A percentile compares a stretch with the other conserved stretches of the same genome.
Evolutionary conservation across 2,113 vertebrate genomes (phyloP).

Genomic region (Notarius lentiginosus): DNA sequence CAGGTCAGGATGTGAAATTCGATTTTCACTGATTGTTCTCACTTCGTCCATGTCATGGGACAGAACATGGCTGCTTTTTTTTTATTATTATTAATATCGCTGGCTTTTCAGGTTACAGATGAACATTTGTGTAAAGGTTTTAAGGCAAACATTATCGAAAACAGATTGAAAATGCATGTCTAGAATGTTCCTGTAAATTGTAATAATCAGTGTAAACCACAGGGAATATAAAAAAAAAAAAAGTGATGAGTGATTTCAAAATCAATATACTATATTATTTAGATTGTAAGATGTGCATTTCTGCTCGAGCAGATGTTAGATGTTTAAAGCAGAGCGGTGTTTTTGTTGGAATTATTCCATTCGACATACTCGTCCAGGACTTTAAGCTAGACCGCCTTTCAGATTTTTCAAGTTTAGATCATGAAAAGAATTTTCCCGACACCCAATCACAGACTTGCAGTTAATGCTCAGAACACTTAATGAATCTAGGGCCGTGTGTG

Average conservation of each 20-base stretch:
- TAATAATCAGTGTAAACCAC: not conserved
- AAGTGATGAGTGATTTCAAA: not conserved
- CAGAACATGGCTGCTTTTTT: not conserved
- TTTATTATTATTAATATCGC: not conserved
- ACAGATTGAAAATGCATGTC: not conserved
- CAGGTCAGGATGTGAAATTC: conserved; percentile 22
- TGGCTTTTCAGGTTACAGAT: not conserved
- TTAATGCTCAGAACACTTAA: too few relatives aligned
- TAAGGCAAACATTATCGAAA: not conserved
- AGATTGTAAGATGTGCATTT: not conserved
- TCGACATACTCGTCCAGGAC: not conserved
- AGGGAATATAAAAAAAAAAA: not conserved
- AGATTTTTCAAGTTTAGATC: too few relatives aligned
- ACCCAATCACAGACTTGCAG: too few relatives aligned
- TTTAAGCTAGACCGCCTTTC: too few relatives aligned
- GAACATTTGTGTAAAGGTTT: not conserved
- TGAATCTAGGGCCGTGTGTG: too few relatives aligned
- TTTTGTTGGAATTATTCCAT: not conserved
- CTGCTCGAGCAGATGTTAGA: not conserved
- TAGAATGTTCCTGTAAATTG: not conserved
- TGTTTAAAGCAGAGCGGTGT: not conserved
- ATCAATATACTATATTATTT: not conserved
- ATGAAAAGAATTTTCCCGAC: too few relatives aligned
- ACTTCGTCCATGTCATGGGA: not conserved
- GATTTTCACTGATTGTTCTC: conserved; percentile 4